Evolutionary conservation across 1,140 invertebrate genomes (phyloP).

Genomic region (Ceratina calcarata): DNA sequence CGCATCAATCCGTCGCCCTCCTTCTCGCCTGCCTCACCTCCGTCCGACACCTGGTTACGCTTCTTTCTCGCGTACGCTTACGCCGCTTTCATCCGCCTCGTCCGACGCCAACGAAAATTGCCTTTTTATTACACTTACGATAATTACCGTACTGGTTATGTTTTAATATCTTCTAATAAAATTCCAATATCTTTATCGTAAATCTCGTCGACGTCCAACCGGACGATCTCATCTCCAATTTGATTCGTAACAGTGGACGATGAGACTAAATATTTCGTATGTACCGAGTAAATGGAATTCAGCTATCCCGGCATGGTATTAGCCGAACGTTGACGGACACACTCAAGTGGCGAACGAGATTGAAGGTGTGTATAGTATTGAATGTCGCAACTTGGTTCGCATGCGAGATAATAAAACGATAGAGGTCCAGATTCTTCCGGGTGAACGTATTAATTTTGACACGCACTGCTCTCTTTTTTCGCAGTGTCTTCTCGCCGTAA

Average conservation of each 20-base stretch:
- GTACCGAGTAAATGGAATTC: no score
- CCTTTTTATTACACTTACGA: no score
- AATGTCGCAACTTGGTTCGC: slow-evolving; percentile 1
- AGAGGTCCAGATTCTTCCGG: not conserved
- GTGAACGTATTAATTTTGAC: not conserved
- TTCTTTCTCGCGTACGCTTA: not conserved
- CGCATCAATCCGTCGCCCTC: not conserved
- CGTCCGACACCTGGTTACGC: not conserved
- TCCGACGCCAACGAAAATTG: not conserved
- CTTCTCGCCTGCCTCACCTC: not conserved
- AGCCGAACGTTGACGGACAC: not conserved
- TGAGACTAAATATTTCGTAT: no score
- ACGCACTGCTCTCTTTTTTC: not conserved
- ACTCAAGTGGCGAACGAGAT: not conserved
- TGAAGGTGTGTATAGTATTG: not conserved
- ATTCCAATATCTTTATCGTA: no score
- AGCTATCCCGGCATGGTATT: not conserved
- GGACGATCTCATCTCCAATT: no score
- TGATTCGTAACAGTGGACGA: no score
- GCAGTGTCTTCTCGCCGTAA: not conserved
- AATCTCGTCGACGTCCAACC: no score
- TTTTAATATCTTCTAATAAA: no score
- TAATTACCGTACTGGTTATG: no score
- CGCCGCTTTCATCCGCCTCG: no score
- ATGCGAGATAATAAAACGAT: slow-evolving; percentile 17